Evolutionary conservation across 2,113 vertebrate genomes (phyloP).

Genomic region (Epinephelus lanceolatus): DNA sequence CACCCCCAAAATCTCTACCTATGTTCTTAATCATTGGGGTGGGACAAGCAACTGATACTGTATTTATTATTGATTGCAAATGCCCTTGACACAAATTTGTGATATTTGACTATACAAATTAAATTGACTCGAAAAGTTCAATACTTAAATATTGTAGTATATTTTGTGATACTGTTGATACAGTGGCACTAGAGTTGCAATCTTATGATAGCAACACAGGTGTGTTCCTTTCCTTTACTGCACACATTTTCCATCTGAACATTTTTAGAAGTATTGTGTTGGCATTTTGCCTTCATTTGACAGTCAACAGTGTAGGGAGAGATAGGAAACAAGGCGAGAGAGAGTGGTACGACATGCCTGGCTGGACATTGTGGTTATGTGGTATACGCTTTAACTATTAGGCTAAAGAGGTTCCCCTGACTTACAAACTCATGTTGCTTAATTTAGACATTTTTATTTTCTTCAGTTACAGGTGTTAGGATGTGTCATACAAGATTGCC

Average conservation of each 20-base stretch:
- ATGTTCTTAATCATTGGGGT: neutral
- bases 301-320: neutral
- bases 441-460: neutral
- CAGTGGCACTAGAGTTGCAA: too few relatives aligned
- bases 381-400: too few relatives aligned
- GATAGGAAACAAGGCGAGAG: neutral
- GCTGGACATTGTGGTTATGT: too few relatives aligned
- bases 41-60: neutral
- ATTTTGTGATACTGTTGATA: neutral
- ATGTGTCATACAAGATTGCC: neutral
- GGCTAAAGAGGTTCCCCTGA: too few relatives aligned
- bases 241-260: neutral
- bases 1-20: too few relatives aligned
- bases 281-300: neutral
- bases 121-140: too few relatives aligned
- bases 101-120: too few relatives aligned
- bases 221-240: neutral
- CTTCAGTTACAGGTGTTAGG: neutral
- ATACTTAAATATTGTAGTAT: neutral
- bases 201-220: neutral
- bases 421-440: neutral
- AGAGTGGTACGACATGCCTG: too few relatives aligned
- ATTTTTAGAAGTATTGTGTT: neutral
- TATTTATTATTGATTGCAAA: too few relatives aligned
- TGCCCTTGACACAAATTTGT: too few relatives aligned